Conservation (phyloP, 1,140 invertebrate genomes). For the Megalopta genalis region DNA sequence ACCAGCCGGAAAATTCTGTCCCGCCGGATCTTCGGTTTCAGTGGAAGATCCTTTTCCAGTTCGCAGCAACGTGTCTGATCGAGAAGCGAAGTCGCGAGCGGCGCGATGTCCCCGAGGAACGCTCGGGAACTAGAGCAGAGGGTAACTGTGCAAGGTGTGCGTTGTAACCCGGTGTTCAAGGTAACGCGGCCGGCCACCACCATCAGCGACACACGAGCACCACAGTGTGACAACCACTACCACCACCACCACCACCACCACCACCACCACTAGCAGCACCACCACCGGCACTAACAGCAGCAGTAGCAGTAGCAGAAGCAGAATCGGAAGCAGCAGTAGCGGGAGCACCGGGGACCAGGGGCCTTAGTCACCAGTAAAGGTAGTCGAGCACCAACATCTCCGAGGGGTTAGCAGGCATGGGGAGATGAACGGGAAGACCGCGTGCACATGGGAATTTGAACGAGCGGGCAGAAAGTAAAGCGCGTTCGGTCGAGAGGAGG, state of each 20-base stretch:
- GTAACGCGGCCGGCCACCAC: constrained; percentile 54
- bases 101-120: background rate
- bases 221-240: constrained; percentile 42
- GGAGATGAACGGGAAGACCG: constrained; percentile 54
- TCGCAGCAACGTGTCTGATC: too few species aligned
- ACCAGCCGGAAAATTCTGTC: too few species aligned
- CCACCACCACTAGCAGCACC: constrained; percentile 2
- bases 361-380: constrained; percentile 10
- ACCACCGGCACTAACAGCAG: background rate
- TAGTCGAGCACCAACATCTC: constrained; percentile 22
- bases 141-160: constrained; percentile 68
- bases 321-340: background rate
- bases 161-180: constrained; percentile 61
- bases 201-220: constrained; percentile 33
- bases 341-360: constrained; percentile 13
- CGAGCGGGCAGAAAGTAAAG: constrained; percentile 74
- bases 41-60: too few species aligned
- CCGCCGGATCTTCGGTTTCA: too few species aligned
- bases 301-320: background rate
- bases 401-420: constrained; percentile 42
- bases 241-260: constrained; percentile 30
- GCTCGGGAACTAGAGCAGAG: constrained; percentile 60
- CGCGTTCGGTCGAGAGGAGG: constrained; percentile 78
- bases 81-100: background rate
- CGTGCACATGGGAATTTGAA: constrained; percentile 72